These are phyloP conservation scores for Nylanderia fulva DNA, from an alignment of 1,140 invertebrate genomes.

Conservation along the genomic window DNA sequence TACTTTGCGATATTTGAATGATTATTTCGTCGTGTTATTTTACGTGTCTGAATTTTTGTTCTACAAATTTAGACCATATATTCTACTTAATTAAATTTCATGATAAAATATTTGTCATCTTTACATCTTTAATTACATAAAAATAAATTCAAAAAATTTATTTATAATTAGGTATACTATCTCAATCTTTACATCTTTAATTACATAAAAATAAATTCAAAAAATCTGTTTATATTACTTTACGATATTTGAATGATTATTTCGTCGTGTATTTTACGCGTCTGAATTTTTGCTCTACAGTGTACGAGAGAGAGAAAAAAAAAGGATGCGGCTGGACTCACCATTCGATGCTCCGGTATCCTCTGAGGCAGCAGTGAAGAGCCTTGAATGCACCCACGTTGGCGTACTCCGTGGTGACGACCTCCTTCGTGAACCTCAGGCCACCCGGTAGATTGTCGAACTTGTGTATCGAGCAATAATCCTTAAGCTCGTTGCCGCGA, in stretches of 20 bases:
- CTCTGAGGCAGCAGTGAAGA: slow-evolving; percentile 91
- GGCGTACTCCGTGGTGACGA: slow-evolving; percentile 88
- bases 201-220: not conserved
- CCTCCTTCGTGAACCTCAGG: slow-evolving; percentile 90
- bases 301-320: not conserved
- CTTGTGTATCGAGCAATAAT: slow-evolving; percentile 83
- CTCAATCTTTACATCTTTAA: not conserved
- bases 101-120: not conserved
- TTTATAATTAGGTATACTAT: no score
- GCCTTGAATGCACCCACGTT: slow-evolving; percentile 90
- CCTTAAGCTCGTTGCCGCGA: slow-evolving; percentile 80
- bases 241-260: not conserved
- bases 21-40: no score
- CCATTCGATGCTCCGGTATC: slow-evolving; percentile 92
- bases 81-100: not conserved
- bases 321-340: slow-evolving; percentile 81
- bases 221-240: no score
- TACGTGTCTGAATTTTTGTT: no score
- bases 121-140: no score
- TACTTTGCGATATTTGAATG: no score
- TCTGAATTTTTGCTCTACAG: not conserved
- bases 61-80: not conserved
- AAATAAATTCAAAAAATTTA: no score
- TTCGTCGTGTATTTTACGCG: not conserved
- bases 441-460: slow-evolving; percentile 81